A percentile compares a stretch with the other conserved stretches of the same genome.
Evolutionary conservation across 1,140 invertebrate genomes (phyloP).

Genomic region (Triops cancriformis): DNA sequence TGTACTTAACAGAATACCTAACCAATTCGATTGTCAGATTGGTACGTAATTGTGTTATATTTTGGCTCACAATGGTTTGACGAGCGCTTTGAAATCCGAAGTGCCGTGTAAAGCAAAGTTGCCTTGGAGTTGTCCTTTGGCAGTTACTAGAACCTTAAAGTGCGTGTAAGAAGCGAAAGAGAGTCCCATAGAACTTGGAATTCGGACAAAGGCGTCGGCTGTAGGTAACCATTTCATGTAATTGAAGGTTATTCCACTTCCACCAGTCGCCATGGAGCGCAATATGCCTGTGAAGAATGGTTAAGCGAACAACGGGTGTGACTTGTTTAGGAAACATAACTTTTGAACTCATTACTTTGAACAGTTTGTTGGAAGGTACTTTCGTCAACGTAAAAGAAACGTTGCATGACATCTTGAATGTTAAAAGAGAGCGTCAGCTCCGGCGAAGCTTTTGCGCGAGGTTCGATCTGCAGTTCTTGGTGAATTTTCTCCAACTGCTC

Average conservation of each 20-base stretch:
- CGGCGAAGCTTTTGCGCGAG: conserved; percentile 22
- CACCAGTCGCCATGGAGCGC: not conserved
- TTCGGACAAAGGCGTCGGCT: conserved; percentile 7
- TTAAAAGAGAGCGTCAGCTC: conserved; percentile 23
- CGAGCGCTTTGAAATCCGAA: not conserved
- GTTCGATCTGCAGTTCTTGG: conserved; percentile 27
- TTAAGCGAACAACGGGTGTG: not conserved
- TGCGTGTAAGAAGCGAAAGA: not conserved
- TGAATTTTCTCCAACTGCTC: conserved; percentile 21
- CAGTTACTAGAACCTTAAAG: not conserved
- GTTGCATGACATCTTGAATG: conserved; percentile 21
- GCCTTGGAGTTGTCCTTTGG: not conserved
- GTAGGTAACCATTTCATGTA: conserved; percentile 22
- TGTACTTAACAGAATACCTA: conserved; percentile 3
- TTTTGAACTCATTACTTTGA: not conserved
- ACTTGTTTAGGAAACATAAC: not conserved
- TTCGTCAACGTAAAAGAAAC: conserved; percentile 21
- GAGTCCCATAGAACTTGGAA: conserved; percentile 24
- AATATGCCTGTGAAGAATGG: not conserved
- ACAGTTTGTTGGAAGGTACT: conserved; percentile 14
- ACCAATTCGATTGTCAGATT: not conserved
- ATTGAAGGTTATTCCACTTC: conserved; percentile 12
- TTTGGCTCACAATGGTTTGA: conserved; percentile 5
- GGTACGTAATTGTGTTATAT: not conserved
- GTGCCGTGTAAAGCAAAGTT: not conserved